phyloP scores from a whole-genome alignment of 2,797 vertebrate genomes.

The Pelodytes ibericus region DNA sequence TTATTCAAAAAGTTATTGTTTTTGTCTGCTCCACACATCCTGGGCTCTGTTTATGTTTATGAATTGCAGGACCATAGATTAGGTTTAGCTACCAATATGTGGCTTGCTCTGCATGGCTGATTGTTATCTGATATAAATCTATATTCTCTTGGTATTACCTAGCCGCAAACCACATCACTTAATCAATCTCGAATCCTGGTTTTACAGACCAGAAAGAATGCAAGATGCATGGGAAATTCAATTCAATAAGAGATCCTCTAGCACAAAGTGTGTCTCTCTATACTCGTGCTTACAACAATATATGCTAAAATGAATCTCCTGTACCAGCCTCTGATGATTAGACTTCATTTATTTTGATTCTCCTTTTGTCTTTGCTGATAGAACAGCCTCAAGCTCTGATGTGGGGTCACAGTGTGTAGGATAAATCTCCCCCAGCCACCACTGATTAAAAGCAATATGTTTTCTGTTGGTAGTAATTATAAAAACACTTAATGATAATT shows the following conservation, averaged over 20 bases:
- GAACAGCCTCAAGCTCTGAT: constrained; percentile 27
- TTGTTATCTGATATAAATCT: constrained; percentile 11
- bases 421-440: constrained; percentile 16
- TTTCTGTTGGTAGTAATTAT: constrained; percentile 35
- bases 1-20: no score
- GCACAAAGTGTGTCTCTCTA: constrained; percentile 14
- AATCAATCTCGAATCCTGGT: constrained; percentile 24
- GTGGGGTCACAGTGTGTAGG: constrained; percentile 6
- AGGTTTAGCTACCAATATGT: neutral
- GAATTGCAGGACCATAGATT: no score
- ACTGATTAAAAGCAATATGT: constrained; percentile 35
- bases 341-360: constrained; percentile 13
- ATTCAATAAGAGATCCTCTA: constrained; percentile 17
- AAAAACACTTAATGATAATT: constrained; percentile 25
- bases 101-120: constrained; percentile 2
- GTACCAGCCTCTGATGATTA: constrained; percentile 19
- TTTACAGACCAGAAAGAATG: constrained; percentile 22
- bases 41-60: no score
- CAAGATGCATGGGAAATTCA: constrained; percentile 35
- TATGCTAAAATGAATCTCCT: constrained; percentile 38
- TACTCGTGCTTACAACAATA: constrained; percentile 15
- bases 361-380: constrained; percentile 26
- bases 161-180: constrained; percentile 10
- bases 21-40: no score
- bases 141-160: constrained; percentile 10